Evolutionary conservation across 64 coral and sea anemone species (phyloP), one percentile per base, ranked within the genome.

Genomic region (Catalaphyllia jardinei): DNA sequence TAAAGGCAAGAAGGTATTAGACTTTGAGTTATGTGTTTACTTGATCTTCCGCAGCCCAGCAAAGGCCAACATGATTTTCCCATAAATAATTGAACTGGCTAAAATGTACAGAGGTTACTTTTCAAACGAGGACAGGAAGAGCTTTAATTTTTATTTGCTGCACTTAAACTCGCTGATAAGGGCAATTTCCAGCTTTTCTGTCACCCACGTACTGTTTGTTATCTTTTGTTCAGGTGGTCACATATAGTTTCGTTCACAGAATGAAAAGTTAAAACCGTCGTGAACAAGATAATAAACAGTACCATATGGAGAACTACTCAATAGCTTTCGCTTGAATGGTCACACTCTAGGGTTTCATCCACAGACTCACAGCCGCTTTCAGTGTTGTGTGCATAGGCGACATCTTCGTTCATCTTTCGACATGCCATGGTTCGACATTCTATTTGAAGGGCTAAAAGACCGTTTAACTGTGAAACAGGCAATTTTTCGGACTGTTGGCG

Each of bases 1-100:
- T 11, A 75, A 84, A 71, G 84, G 83, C 17, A 61, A 59, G 28
- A 78, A 92, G 75, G 90, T 92, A 31, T 2, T 57, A 29, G 42
- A 46, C 42, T 46, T 38, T 28, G 18, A 51, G 39, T 12, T 31
- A 24, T 38, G 8, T 86, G 29, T 11, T 3, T 10, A 13, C 1
- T 25, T 42, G 28, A n/a, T 39, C 12, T 33, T 35, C 20, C n/a
- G 9, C 52, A 74, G 28, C 17, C 69, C 4, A 31, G 3, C 9
- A 33, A 85, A 25, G 20, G 28, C 25, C 20, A 35, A 12, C 22
- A 85, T 10, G 20, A 67, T 10, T 29, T 17, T 62, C 17, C 6
- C 29, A 30, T 61, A 59, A 63, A 39, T 0, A 24, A 63, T 4
- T 57, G 10, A 35, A 20, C 60, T 46, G 4, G 42, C 42, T 46